These are phyloP conservation scores for Cryptus armator DNA, from an alignment of 2,888 invertebrate species.

Conservation along the genomic window DNA sequence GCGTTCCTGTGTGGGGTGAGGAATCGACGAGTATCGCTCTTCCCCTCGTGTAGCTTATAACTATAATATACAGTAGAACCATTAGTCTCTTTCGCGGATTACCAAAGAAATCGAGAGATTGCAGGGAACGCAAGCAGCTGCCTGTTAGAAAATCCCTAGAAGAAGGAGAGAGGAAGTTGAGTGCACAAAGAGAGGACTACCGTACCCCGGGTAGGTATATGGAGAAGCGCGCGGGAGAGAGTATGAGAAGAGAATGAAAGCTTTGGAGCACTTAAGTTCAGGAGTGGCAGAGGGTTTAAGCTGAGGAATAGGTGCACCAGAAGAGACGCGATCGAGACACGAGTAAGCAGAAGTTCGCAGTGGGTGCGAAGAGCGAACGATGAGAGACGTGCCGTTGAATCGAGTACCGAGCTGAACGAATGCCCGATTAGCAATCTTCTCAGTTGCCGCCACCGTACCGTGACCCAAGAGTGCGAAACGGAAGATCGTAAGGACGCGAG, in stretches of 20 bases:
- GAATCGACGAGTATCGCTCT: not conserved
- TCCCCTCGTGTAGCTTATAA: not conserved
- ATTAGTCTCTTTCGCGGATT: constrained; percentile 46
- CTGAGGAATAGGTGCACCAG: constrained; percentile 32
- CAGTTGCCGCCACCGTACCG: constrained; percentile 26
- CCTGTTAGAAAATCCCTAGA: constrained; percentile 16
- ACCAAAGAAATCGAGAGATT: constrained; percentile 49
- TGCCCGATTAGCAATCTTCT: constrained; percentile 69
- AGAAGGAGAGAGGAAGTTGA: constrained; percentile 33
- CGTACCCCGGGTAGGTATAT: not conserved
- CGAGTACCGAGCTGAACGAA: constrained; percentile 65
- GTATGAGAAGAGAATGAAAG: not conserved
- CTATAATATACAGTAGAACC: not conserved
- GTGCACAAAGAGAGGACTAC: constrained; percentile 8
- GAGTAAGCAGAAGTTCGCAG: constrained; percentile 17
- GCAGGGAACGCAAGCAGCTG: constrained; percentile 14
- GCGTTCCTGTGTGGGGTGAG: too few species aligned
- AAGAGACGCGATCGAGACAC: constrained; percentile 8
- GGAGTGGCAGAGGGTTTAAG: constrained; percentile 47
- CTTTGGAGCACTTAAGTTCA: constrained; percentile 56
- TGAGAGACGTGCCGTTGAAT: constrained; percentile 68
- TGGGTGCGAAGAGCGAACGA: constrained; percentile 27
- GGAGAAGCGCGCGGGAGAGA: not conserved
- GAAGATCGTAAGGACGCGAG: not conserved
- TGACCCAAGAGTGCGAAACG: not conserved